phyloP scores from a whole-genome alignment of 1,140 invertebrate genomes.

The Probaryconus sp. region DNA sequence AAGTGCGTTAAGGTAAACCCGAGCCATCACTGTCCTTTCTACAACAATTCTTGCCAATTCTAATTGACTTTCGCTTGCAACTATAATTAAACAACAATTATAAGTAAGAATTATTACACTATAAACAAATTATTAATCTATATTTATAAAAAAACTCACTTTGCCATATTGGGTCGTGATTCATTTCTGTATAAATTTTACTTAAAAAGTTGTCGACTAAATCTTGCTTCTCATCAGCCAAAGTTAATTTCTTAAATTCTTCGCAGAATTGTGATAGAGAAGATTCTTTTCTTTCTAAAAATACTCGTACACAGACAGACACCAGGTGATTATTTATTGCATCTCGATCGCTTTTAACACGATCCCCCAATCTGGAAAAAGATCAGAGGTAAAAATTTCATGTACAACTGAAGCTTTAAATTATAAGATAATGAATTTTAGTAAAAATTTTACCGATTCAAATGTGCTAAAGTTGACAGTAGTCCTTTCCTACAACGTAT shows the following conservation, averaged over 20 bases:
- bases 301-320: conserved; percentile 87
- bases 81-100: conserved; percentile 72
- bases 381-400: conserved; percentile 21
- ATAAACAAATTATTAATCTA: conserved; percentile 8
- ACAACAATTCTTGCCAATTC: conserved; percentile 85
- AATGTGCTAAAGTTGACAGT: conserved; percentile 87
- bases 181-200: conserved; percentile 80
- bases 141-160: conserved; percentile 73
- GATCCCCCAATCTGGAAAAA: conserved; percentile 80
- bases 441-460: conserved; percentile 81
- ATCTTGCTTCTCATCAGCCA: conserved; percentile 91
- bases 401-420: neutral
- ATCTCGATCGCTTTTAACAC: conserved; percentile 84
- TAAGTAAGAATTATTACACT: no score
- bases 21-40: conserved; percentile 89
- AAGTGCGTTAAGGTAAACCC: conserved; percentile 94
- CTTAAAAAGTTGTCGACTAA: conserved; percentile 83
- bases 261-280: conserved; percentile 84
- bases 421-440: neutral
- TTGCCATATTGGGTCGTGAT: conserved; percentile 85
- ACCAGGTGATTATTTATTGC: conserved; percentile 89
- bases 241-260: conserved; percentile 86
- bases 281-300: conserved; percentile 85
- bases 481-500: conserved; percentile 89
- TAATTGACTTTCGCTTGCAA: conserved; percentile 83